Base-by-base conservation (phyloP, 1,140 invertebrate genomes). In the Ips typographus region DNA sequence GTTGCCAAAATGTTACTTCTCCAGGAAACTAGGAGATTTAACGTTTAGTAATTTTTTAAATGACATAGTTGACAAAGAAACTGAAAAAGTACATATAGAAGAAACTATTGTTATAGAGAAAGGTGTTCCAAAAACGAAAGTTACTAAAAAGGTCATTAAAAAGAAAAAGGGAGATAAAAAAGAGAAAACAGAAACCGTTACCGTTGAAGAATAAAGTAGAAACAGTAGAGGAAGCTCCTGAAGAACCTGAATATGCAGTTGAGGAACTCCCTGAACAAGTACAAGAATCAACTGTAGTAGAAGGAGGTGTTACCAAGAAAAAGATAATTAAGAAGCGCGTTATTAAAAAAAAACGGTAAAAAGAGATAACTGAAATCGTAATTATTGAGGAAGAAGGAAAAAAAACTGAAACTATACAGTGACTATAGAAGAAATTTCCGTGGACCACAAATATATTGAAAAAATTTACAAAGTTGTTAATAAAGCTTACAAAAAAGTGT, bases 191-290 rank as follows among this genome's bases (percentile, higher is more conserved):
- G 74, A 78, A 71, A 74, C 72, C 2, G 62, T 75, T 1, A 79
- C 77, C 2, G 72, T 79, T 55, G 73, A 81, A 61, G 79, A 76
- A 65, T 80, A 79, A 65, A 78, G 77, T 53, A 75, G 78, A 71
- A 38, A n/a, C 61, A 76, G 70, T 75, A 76, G 74, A 42, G 56
- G 67, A 75, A 73, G 76, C 80, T 70, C 66, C 71, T 58, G 69
- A 74, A 56, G 73, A 73, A 71, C 80, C 42, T 1, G 1, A 56
- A 55, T 40, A 40, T n/a, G 22, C 43, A 37, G n/a, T 57, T 7
- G 78, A 81, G 57, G 78, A 80, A 70, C 69, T 80, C 0, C 80
- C 80, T 39, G 79, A 80, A 61, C 60, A 73, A 71, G 58, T 71
- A 38, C 39, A 5, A 22, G 71, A 69, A 36, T 68, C 65, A 22